A percentile compares a stretch with the other conserved stretches of the same genome.
Evolutionary conservation across 2,888 invertebrate species (phyloP).

Genomic region (Ochropleura leucogaster): DNA sequence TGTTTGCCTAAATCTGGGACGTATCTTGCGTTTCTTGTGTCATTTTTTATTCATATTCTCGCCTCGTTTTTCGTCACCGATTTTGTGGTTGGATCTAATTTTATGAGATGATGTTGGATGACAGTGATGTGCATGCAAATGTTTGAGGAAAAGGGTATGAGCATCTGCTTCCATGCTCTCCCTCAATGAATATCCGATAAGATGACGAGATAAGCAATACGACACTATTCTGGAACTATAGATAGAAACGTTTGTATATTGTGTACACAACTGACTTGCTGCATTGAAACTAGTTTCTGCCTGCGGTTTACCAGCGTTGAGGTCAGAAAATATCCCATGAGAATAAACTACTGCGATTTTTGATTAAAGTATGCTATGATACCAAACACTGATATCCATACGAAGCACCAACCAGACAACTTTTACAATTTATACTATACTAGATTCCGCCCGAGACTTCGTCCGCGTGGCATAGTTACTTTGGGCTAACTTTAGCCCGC

Average conservation of each 20-base stretch:
- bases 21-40: slow-evolving; percentile 14
- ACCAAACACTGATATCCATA: neutral
- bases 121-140: neutral
- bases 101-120: slow-evolving; percentile 8
- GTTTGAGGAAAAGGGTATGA: slow-evolving; percentile 2
- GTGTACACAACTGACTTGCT: neutral
- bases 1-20: slow-evolving; percentile 11
- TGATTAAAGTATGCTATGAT: neutral
- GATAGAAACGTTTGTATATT: neutral
- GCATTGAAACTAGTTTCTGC: neutral
- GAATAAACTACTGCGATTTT: neutral
- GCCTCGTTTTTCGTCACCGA: neutral
- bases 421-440: neutral
- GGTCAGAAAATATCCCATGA: neutral
- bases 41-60: slow-evolving; percentile 22
- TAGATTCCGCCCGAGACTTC: no score
- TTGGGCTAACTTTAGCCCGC: no score
- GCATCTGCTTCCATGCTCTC: neutral
- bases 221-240: neutral
- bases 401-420: neutral
- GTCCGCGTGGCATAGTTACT: no score
- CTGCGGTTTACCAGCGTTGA: neutral
- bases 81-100: slow-evolving; percentile 9
- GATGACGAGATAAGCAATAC: neutral
- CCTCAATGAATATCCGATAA: slow-evolving; percentile 6